Conservation (phyloP, 2,113 vertebrate species). For the Eublepharis macularius region DNA sequence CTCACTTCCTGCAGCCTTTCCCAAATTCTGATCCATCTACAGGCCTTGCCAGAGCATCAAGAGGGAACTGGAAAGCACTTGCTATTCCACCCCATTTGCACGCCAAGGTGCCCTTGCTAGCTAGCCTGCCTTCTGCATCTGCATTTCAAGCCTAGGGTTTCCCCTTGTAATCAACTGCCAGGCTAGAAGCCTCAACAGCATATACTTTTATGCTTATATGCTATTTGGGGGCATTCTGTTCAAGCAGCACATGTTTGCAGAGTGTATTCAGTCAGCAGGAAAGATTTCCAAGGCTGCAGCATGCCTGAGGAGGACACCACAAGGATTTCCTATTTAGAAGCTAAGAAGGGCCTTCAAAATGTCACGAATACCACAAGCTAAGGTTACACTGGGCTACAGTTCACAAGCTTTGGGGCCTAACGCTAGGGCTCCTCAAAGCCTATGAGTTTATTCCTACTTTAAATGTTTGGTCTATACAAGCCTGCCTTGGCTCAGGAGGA, state of each 20-base stretch:
- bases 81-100: not conserved
- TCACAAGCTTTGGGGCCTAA: not conserved
- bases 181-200: rapidly evolving
- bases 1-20: not conserved
- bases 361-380: slow-evolving; percentile 8
- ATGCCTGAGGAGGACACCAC: not conserved
- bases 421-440: not conserved
- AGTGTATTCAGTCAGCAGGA: slow-evolving; percentile 7
- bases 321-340: not conserved
- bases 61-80: not conserved
- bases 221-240: not conserved
- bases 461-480: not conserved
- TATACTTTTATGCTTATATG: not conserved
- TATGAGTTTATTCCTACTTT: not conserved
- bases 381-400: not conserved
- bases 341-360: not conserved
- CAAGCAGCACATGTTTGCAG: not conserved
- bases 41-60: slow-evolving; percentile 12
- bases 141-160: not conserved
- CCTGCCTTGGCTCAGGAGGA: not conserved
- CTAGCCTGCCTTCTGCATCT: not conserved
- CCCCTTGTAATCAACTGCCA: not conserved
- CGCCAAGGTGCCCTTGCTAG: not conserved
- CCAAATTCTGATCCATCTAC: slow-evolving; percentile 19
- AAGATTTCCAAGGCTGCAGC: not conserved